phyloP scores from a whole-genome alignment of 2,113 vertebrate species.

The Eulacestoma nigropectus region DNA sequence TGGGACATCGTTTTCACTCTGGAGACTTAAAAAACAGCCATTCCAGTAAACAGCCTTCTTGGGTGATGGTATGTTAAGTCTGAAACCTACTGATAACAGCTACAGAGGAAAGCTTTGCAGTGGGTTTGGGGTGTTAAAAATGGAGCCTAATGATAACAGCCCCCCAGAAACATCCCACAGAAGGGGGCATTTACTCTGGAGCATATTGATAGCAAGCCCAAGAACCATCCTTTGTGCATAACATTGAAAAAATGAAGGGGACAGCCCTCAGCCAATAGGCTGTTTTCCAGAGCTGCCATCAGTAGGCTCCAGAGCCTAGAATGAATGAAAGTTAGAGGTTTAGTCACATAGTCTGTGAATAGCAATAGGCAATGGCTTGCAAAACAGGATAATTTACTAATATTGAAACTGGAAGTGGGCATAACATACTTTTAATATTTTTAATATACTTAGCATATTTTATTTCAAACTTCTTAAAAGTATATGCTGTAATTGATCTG shows the following conservation, averaged over 20 bases:
- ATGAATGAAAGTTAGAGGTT: constrained; percentile 35
- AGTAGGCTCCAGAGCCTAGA: neutral
- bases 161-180: neutral
- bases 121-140: neutral
- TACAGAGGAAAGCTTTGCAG: neutral
- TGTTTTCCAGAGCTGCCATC: neutral
- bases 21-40: neutral
- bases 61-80: neutral
- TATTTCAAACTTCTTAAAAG: constrained; percentile 59
- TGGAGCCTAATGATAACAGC: neutral
- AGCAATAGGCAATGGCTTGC: constrained; percentile 43
- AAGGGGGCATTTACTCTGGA: neutral
- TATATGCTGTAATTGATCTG: constrained; percentile 40
- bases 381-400: constrained; percentile 42
- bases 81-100: neutral
- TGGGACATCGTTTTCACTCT: neutral
- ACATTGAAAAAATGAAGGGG: neutral
- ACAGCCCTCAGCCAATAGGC: neutral
- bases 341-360: constrained; percentile 47
- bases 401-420: constrained; percentile 50
- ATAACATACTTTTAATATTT: constrained; percentile 47
- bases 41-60: neutral
- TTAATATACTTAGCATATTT: constrained; percentile 56
- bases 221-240: neutral
- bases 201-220: neutral